Conservation (phyloP, 2,888 invertebrate genomes). For the Aquatica leii region DNA sequence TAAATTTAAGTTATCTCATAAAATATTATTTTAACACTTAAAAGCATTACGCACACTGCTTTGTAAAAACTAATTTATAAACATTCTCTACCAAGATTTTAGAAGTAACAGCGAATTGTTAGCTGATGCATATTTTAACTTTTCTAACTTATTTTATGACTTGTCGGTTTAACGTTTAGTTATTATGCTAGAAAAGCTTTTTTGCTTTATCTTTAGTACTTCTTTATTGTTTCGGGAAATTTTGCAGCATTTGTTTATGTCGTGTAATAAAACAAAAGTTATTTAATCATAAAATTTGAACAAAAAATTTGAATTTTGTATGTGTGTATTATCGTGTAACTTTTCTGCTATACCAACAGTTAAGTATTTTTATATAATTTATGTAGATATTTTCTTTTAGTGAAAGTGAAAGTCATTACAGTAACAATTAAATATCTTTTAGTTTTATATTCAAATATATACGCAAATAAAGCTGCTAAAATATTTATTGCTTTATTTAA, state of each 20-base stretch:
- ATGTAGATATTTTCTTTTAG: no score
- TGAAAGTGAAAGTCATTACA: no score
- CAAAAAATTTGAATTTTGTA: no score
- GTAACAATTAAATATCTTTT: no score
- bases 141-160: not conserved
- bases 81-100: constrained; percentile 10
- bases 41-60: constrained; percentile 13
- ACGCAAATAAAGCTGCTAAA: no score
- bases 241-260: not conserved
- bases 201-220: constrained; percentile 1
- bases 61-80: constrained; percentile 9
- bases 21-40: constrained; percentile 22
- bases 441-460: no score
- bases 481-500: no score
- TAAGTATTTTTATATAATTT: no score
- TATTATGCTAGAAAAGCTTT: not conserved
- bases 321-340: no score
- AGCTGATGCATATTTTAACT: constrained; percentile 8
- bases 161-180: constrained; percentile 3
- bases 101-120: constrained; percentile 2
- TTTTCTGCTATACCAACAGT: no score
- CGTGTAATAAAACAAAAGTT: not conserved
- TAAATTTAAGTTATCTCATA: constrained; percentile 26
- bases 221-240: constrained; percentile 4
- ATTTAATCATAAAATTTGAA: no score